Evolutionary conservation across 2,113 vertebrate species (phyloP), one percentile per base, ranked within the genome.

Genomic region (Dinomys branickii): DNA sequence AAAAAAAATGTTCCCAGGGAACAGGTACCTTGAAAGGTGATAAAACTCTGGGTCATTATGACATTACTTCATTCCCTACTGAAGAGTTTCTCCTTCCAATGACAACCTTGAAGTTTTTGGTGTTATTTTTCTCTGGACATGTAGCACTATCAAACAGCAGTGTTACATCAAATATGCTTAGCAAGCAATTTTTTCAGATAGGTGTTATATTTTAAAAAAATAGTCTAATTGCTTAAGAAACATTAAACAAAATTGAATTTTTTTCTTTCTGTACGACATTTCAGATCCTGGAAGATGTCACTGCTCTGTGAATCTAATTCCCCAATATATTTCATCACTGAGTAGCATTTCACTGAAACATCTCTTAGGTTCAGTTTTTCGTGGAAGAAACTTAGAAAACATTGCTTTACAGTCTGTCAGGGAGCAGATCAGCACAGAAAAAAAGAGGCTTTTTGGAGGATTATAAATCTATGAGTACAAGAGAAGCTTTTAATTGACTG

Each of bases 291-390:
- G 1, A 85, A 85, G 73, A 50, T 84, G 16, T 61, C n/a, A 47
- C 24, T 59, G 20, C 13, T 3, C 54, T 41, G 28, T 28, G 38
- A 82, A 20, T n/a, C 24, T 38, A 61, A 82, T 30, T 78, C 24
- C 47, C 92, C 77, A 82, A 54, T 7, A 17, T 69, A 77, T 58
- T 90, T 85, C 65, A 86, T 63, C 56, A 56, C 19, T 52, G 56
- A 85, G 75, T 67, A 22, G 56, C 38, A 69, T 69, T 58, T 67
- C 35, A 56, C 7, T 38, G 38, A 56, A 59, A n/a, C 20, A 67
- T 44, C 11, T 78, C 87, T 16, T 75, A n/a, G 67, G 41, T 91
- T n/a, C 47, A 80, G n/a, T 17, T 90, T 87, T 59, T 97, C 47
- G 54, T 13, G 14, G 33, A 28, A 85, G 93, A 87, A 94, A 58